Conservation (phyloP, 2,888 invertebrate genomes). For the Aphidoletes aphidimyza region DNA sequence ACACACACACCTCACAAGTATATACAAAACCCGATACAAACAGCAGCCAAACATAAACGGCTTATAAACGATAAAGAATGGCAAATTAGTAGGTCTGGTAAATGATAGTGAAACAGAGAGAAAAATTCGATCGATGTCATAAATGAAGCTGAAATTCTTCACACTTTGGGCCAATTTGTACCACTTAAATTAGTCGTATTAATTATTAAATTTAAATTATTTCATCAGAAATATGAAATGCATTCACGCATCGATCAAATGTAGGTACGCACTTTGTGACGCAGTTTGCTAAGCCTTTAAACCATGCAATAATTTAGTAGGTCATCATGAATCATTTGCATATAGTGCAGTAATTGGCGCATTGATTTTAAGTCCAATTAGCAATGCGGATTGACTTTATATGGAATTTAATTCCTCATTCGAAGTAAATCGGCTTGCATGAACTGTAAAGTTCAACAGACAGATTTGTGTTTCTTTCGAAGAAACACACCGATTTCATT, state of each 20-base stretch:
- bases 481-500: too few species aligned
- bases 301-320: constrained; percentile 13
- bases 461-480: neutral
- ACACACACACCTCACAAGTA: neutral
- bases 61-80: too few species aligned
- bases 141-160: constrained; percentile 21
- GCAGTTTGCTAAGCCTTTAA: neutral
- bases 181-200: neutral
- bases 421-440: neutral
- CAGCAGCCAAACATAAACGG: too few species aligned
- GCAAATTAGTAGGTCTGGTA: too few species aligned
- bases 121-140: too few species aligned
- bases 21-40: neutral
- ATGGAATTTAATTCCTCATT: constrained; percentile 21
- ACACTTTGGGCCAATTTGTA: constrained; percentile 11
- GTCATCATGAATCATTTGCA: constrained; percentile 27
- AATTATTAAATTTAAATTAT: constrained; percentile 48
- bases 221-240: neutral
- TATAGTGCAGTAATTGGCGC: constrained; percentile 33
- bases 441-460: neutral
- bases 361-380: neutral
- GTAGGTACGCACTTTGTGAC: neutral
- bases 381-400: constrained; percentile 36
- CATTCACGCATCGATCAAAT: neutral
- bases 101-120: too few species aligned